Evolutionary conservation across 2,797 vertebrate genomes (phyloP).

Genomic region (Anguilla marmorata): DNA sequence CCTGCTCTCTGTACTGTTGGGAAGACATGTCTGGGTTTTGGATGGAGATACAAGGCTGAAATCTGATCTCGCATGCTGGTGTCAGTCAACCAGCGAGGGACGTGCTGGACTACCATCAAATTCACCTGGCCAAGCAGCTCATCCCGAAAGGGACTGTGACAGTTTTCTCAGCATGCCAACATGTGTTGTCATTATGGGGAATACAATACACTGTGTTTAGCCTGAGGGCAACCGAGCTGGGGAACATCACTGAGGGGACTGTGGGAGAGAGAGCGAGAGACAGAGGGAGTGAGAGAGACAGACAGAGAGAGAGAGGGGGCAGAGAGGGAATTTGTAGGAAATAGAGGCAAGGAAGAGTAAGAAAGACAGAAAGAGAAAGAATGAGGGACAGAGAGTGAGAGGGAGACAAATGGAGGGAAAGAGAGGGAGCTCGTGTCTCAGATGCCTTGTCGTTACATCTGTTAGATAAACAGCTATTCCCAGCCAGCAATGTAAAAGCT

Average conservation of each 20-base stretch:
- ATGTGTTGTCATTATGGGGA: slow-evolving; percentile 37
- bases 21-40: neutral
- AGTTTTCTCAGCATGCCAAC: slow-evolving; percentile 39
- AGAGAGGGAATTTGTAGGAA: slow-evolving; percentile 7
- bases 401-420: neutral
- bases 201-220: slow-evolving; percentile 37
- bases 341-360: neutral
- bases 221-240: slow-evolving; percentile 23
- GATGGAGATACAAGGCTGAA: neutral
- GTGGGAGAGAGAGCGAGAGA: slow-evolving; percentile 44
- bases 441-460: slow-evolving; percentile 24
- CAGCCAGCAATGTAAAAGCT: slow-evolving; percentile 19
- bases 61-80: neutral
- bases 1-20: neutral
- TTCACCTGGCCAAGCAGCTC: slow-evolving; percentile 17
- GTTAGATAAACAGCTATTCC: slow-evolving; percentile 20
- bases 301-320: neutral
- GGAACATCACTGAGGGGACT: neutral
- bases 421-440: neutral
- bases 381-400: slow-evolving; percentile 6
- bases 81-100: neutral
- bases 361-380: slow-evolving; percentile 3
- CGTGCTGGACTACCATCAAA: neutral
- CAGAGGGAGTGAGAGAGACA: slow-evolving; percentile 11
- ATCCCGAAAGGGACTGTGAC: slow-evolving; percentile 28